A percentile compares a stretch with the other conserved stretches of the same genome.
Conservation (phyloP, 2,113 vertebrate species). For the Pristiophorus japonicus region DNA sequence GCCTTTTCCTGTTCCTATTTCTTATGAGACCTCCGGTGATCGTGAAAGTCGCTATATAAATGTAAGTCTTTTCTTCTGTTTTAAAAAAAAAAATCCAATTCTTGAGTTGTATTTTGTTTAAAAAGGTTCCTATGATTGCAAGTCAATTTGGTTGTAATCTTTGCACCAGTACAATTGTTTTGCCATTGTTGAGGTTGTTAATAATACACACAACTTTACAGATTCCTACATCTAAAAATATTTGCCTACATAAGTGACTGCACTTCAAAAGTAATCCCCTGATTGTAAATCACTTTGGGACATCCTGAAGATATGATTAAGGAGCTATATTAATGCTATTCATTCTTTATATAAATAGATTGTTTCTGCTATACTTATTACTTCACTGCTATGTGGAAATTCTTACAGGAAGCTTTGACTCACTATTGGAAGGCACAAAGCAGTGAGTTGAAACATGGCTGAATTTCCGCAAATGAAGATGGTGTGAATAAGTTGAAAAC, state of each 20-base stretch:
- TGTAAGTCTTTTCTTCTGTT: no score
- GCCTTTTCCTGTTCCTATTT: no score
- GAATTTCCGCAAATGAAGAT: not conserved
- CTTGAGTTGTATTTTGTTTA: not conserved
- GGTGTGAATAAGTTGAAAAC: not conserved
- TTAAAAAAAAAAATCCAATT: not conserved
- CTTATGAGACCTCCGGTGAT: no score
- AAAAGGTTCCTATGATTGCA: not conserved
- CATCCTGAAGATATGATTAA: not conserved
- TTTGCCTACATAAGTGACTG: not conserved
- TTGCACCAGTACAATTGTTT: not conserved
- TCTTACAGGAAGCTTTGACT: not conserved
- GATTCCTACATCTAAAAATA: not conserved
- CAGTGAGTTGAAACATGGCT: not conserved
- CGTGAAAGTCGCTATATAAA: no score
- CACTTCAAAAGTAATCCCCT: not conserved
- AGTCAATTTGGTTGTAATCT: not conserved
- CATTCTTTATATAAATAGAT: not conserved
- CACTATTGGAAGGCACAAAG: not conserved
- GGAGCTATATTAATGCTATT: not conserved
- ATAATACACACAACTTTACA: not conserved
- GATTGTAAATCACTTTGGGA: not conserved
- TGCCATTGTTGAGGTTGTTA: not conserved
- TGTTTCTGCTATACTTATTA: not conserved
- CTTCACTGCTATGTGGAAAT: not conserved